A percentile compares a stretch with the other conserved stretches of the same genome.
phyloP scores from a whole-genome alignment of 1,140 invertebrate genomes.

The Muscidifurax raptorellus region DNA sequence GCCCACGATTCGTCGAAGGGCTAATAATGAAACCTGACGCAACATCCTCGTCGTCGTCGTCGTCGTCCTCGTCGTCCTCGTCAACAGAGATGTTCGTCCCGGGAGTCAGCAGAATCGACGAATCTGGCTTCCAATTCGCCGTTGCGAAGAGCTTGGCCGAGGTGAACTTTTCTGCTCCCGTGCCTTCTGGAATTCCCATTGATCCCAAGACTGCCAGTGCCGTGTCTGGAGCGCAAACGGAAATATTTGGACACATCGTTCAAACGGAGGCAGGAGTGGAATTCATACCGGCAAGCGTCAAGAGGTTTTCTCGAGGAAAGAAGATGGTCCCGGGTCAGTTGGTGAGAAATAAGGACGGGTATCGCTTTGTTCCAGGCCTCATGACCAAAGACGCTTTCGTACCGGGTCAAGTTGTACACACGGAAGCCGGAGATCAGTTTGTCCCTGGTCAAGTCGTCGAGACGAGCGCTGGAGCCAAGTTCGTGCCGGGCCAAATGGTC shows the following conservation, averaged over 20 bases:
- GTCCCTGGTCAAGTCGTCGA: slow-evolving; percentile 79
- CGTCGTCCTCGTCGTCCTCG: no score
- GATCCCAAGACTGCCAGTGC: slow-evolving; percentile 77
- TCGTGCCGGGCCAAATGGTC: slow-evolving; percentile 84
- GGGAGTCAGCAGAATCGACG: slow-evolving; percentile 74
- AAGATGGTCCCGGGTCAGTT: slow-evolving; percentile 81
- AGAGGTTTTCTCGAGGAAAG: slow-evolving; percentile 75
- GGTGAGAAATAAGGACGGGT: slow-evolving; percentile 78
- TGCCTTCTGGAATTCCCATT: slow-evolving; percentile 77
- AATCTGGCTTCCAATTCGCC: slow-evolving; percentile 78
- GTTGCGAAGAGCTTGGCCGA: slow-evolving; percentile 78
- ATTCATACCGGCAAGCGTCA: slow-evolving; percentile 80
- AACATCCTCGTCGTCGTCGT: no score
- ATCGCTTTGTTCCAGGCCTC: slow-evolving; percentile 83
- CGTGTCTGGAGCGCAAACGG: slow-evolving; percentile 72
- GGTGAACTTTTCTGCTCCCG: slow-evolving; percentile 75
- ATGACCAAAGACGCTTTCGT: slow-evolving; percentile 82
- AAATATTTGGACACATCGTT: slow-evolving; percentile 83
- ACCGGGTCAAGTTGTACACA: slow-evolving; percentile 83
- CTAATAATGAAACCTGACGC: slow-evolving; percentile 79
- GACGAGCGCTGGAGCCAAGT: slow-evolving; percentile 77
- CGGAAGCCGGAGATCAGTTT: slow-evolving; percentile 83
- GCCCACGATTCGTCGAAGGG: slow-evolving; percentile 81
- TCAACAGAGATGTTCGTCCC: slow-evolving; percentile 80
- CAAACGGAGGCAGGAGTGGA: slow-evolving; percentile 81